Base-by-base conservation (phyloP, 2,888 invertebrate species). In the Netelia melanura region DNA sequence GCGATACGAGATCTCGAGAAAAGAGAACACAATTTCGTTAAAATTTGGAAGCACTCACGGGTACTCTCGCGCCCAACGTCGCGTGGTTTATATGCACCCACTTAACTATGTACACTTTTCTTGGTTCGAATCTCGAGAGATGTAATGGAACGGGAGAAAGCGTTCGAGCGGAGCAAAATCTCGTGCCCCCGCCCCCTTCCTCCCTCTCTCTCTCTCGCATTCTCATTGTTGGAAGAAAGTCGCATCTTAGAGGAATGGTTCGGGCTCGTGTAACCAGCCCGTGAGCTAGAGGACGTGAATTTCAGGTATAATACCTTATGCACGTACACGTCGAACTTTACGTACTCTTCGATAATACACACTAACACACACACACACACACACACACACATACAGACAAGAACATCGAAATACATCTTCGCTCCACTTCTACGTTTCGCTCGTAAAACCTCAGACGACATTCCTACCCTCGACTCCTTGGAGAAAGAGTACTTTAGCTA, bases 111-210 rank as follows among this genome's bases (percentile, higher is more conserved):
- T 43, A 44, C 44, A 44, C 44, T 43, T 44, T 14, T 25, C 72
- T 48, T 72, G 25, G 61, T 72, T 72, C 58, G 58, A 30, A 44
- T 61, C 48, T 76, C 48, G 64, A 14, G 64, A 76, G 76, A 81
- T 76, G 81, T 81, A 81, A 81, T 81, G 74, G 68, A 77, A 72
- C 77, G 76, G 58, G 82, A 77, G 82, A 82, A 82, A 81, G 81
- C 64, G 70, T 61, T 72, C 72, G 72, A 48, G 61, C 30, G 61
- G 44, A 72, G 72, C 43, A 62, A 58, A 56, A 25, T 72, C 61
- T 72, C 58, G 58, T 56, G 21, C 10, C 14, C 48, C 14, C 48
- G 10, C 14, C 14, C 48, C 14, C 48, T 48, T 14, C 48, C 48
- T 10, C 14, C 61, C 10, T 48, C 48, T 48, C 48, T 48, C 2